Evolutionary conservation across 1,140 invertebrate genomes (phyloP).

Genomic region (Euborellia annulipes): DNA sequence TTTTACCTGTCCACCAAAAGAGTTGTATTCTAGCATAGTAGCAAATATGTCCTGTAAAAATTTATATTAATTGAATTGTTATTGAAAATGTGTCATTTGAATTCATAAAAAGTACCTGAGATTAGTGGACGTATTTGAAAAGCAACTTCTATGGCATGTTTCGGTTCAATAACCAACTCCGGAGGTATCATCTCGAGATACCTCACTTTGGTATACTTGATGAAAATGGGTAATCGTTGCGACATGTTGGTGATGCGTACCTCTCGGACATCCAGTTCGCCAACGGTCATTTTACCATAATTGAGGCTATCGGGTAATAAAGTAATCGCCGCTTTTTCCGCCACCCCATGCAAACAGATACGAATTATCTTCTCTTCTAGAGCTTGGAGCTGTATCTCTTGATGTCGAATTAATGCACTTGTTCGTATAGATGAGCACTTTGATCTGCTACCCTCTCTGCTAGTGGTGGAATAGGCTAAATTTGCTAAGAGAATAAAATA

Average conservation of each 20-base stretch:
- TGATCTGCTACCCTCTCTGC: too few relatives aligned
- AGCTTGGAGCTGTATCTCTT: too few relatives aligned
- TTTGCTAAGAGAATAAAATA: conserved; percentile 2
- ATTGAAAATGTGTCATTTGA: too few relatives aligned
- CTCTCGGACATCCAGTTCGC: conserved; percentile 11
- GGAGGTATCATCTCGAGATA: conserved; percentile 13
- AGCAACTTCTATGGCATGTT: conserved; percentile 15
- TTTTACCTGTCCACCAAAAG: background rate
- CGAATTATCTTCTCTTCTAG: conserved; percentile 11
- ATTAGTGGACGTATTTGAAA: conserved; percentile 12
- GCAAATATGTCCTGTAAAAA: too few relatives aligned
- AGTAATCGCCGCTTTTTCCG: conserved; percentile 13
- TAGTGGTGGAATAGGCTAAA: too few relatives aligned
- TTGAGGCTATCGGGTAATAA: conserved; percentile 16
- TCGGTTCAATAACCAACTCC: conserved; percentile 10
- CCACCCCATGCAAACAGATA: conserved; percentile 18
- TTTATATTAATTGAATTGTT: too few relatives aligned
- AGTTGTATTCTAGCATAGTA: too few relatives aligned
- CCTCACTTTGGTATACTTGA: conserved; percentile 11
- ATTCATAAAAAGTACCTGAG: too few relatives aligned
- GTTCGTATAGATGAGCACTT: too few relatives aligned
- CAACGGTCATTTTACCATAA: conserved; percentile 14
- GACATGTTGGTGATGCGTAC: conserved; percentile 18
- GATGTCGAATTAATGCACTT: too few relatives aligned
- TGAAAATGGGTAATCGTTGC: conserved; percentile 9